Percentiles rank a stretch among this genome's conserved stretches.
Evolutionary conservation across 2,113 vertebrate genomes (phyloP).

Genomic region (Epinephelus cyanopodus): DNA sequence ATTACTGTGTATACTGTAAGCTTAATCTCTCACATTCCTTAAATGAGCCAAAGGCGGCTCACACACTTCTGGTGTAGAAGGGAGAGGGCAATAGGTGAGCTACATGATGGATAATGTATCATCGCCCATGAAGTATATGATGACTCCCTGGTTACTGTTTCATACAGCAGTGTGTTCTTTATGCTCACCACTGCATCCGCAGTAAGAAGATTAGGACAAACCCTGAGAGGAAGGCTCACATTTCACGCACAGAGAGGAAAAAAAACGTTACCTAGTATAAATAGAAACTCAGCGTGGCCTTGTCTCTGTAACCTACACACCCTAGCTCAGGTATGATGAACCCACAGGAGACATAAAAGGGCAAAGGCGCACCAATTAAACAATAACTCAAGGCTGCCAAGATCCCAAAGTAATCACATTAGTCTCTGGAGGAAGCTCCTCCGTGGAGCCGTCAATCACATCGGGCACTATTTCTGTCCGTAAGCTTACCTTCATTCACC

Average conservation of each 20-base stretch:
- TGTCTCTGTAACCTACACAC: conserved; percentile 39
- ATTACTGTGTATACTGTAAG: neutral
- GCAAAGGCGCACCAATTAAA: conserved; percentile 52
- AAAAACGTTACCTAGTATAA: conserved; percentile 46
- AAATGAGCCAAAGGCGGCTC: neutral
- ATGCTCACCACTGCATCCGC: neutral
- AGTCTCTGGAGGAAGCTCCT: conserved; percentile 33
- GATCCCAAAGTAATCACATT: conserved; percentile 55
- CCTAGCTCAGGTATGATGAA: neutral
- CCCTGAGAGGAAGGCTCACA: conserved; percentile 32
- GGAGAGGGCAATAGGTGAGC: neutral
- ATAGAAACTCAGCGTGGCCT: conserved; percentile 31
- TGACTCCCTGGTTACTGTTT: conserved; percentile 3
- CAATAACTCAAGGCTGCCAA: conserved; percentile 45
- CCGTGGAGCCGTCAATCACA: conserved; percentile 29
- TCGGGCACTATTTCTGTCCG: conserved; percentile 17
- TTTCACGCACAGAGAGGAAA: conserved; percentile 49
- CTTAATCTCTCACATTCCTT: neutral
- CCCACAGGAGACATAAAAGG: conserved; percentile 19
- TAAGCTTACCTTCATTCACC: neutral
- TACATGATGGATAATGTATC: neutral
- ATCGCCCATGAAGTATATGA: conserved; percentile 3
- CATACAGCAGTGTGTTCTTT: neutral
- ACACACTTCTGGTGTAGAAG: neutral
- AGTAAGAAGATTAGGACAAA: conserved; percentile 35